Percentiles rank a stretch among this genome's conserved stretches.
phyloP scores from a whole-genome alignment of 2,888 invertebrate species.

The Pachycephus smyrnensis region DNA sequence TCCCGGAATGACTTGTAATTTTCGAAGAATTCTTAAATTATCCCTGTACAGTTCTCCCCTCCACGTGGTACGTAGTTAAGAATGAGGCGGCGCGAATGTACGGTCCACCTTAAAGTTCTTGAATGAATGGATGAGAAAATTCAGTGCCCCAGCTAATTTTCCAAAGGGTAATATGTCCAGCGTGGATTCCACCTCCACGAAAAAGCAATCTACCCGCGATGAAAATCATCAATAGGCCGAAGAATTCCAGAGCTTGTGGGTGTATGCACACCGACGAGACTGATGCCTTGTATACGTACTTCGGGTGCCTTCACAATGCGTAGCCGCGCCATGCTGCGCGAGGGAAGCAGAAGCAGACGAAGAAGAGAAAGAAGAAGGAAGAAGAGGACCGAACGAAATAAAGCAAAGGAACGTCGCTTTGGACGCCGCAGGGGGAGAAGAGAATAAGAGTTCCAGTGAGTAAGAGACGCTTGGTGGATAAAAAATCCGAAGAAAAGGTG shows the following conservation, averaged over 20 bases:
- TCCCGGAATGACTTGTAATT: background rate
- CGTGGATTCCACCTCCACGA: background rate
- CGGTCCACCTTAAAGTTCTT: background rate
- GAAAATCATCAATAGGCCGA: constrained; percentile 20
- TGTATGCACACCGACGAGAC: constrained; percentile 2
- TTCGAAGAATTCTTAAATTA: background rate
- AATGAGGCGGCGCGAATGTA: background rate
- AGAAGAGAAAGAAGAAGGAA: constrained; percentile 17
- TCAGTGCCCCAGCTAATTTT: background rate
- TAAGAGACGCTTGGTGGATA: constrained; percentile 30
- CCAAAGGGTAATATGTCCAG: background rate
- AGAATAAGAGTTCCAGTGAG: constrained; percentile 34
- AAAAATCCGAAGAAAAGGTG: constrained; percentile 22
- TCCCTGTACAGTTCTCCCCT: background rate
- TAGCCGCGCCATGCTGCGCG: constrained; percentile 11
- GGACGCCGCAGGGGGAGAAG: constrained; percentile 21
- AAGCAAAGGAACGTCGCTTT: constrained; percentile 33
- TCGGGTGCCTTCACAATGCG: constrained; percentile 1
- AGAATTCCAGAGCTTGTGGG: constrained; percentile 1
- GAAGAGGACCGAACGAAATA: constrained; percentile 13
- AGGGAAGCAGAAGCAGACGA: constrained; percentile 10
- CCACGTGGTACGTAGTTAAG: background rate
- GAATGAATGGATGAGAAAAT: background rate
- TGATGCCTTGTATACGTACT: constrained; percentile 7
- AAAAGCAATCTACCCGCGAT: constrained; percentile 23